A percentile compares a stretch with the other conserved stretches of the same genome.
Conservation (phyloP, 2,113 vertebrate genomes). For the Semnornis frantzii region DNA sequence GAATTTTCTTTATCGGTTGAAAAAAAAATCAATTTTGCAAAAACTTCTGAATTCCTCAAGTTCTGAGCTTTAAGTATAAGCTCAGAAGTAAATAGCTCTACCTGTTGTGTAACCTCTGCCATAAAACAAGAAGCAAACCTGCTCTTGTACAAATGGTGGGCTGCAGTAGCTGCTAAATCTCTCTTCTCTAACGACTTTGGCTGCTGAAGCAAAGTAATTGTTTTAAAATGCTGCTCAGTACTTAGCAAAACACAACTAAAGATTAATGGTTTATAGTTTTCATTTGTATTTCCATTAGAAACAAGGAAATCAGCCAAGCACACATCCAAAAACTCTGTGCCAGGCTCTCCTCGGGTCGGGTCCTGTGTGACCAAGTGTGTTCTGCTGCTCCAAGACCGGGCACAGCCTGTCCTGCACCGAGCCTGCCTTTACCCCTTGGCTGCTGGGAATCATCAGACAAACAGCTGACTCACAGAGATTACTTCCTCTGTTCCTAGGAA, state of each 20-base stretch:
- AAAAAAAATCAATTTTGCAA: background rate
- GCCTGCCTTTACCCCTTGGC: background rate
- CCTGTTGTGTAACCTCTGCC: background rate
- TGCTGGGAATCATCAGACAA: background rate
- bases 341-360: background rate
- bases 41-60: background rate
- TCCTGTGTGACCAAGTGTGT: background rate
- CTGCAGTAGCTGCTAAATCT: constrained; percentile 55
- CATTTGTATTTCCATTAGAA: constrained; percentile 63
- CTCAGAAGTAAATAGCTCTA: background rate
- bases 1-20: background rate
- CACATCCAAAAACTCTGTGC: background rate
- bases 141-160: background rate
- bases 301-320: constrained; percentile 51
- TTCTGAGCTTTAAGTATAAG: background rate
- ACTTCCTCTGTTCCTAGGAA: background rate
- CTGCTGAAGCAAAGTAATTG: constrained; percentile 63
- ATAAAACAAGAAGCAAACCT: background rate
- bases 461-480: background rate
- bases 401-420: background rate
- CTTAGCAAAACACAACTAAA: constrained; percentile 68
- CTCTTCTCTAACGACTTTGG: constrained; percentile 39
- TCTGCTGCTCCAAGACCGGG: background rate
- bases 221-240: constrained; percentile 66
- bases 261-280: constrained; percentile 74